phyloP scores from a whole-genome alignment of 37 sponge, comb jelly and placozoan genomes.

The Aphrocallistes beatrix region DNA sequence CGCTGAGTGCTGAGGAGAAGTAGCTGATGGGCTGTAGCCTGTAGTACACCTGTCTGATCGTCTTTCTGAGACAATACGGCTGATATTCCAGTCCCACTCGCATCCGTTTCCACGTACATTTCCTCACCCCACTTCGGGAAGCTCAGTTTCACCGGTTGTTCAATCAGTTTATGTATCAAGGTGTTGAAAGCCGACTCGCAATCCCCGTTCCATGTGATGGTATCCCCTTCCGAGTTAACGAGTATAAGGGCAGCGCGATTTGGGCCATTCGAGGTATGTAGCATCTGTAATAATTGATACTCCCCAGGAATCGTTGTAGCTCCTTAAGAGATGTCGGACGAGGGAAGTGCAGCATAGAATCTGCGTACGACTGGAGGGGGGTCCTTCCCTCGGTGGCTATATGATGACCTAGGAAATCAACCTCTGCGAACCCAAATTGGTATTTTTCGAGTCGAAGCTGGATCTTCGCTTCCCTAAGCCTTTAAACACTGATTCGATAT shows the following conservation, averaged over 20 bases:
- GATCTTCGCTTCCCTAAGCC: slow-evolving; percentile 5
- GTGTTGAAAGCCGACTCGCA: slow-evolving; percentile 24
- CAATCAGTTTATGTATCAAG: slow-evolving; percentile 4
- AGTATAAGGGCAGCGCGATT: slow-evolving; percentile 21
- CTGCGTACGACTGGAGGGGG: background rate
- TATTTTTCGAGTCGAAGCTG: background rate
- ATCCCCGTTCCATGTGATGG: slow-evolving; percentile 20
- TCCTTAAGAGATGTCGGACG: slow-evolving; percentile 5
- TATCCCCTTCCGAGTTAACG: slow-evolving; percentile 20
- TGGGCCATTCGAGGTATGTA: slow-evolving; percentile 15
- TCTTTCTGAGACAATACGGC: background rate
- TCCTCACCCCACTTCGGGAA: background rate
- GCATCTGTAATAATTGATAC: slow-evolving; percentile 27
- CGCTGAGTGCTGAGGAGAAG: background rate
- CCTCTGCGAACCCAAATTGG: slow-evolving; percentile 18
- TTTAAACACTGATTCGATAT: slow-evolving; percentile 11
- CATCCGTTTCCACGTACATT: background rate
- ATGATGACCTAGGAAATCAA: slow-evolving; percentile 15
- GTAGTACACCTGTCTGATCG: background rate
- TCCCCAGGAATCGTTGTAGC: slow-evolving; percentile 19
- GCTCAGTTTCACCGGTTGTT: background rate
- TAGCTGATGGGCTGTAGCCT: background rate
- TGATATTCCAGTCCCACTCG: background rate
- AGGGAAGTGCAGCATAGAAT: slow-evolving; percentile 14
- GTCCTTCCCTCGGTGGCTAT: background rate